Evolutionary conservation across 2,888 invertebrate genomes (phyloP), one percentile per base, ranked within the genome.

Genomic region (Mythimna albipuncta): DNA sequence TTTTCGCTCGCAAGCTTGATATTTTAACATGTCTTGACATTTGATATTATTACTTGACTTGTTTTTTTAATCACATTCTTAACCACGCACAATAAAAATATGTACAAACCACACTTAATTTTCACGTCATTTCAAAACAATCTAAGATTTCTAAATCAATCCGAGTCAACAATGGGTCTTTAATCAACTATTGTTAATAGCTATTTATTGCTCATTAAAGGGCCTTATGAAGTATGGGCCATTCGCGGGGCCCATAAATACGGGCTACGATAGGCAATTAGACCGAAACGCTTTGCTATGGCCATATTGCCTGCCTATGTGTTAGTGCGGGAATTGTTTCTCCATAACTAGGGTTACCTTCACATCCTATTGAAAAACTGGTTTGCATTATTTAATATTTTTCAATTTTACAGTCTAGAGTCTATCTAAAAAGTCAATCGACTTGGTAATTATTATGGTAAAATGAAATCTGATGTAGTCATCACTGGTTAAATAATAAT

Each of bases 151-250:
- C 64, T 63, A 82, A 78, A 67, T 79, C 83, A 70, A 74, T 81
- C 59, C 52, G 13, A 79, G 72, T 57, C 32, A 74, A 84, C 85
- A 85, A 83, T 83, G 21, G 78, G 19, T 16, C 75, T 79, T 81
- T 84, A 87, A 87, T 86, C 82, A 85, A 87, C 84, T 83, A 88
- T 89, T 91, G 90, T 89, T 86, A 86, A 87, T 87, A 81, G 87
- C 79, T 81, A 88, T 88, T 89, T 82, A 91, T 89, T 88, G 87
- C 79, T 91, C 89, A 89, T 92, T 91, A 90, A 89, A 87, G 71
- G 80, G 81, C 41, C 89, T 91, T 90, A 92, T 87, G 91, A 85
- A 87, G 85, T 88, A 85, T 84, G 86, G 85, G 85, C 89, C 86
- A 85, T 85, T 85, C 83, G 69, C 77, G 58, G 50, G 61, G 76